phyloP scores from a whole-genome alignment of 1,140 invertebrate species.

The Paraescarpia echinospica region DNA sequence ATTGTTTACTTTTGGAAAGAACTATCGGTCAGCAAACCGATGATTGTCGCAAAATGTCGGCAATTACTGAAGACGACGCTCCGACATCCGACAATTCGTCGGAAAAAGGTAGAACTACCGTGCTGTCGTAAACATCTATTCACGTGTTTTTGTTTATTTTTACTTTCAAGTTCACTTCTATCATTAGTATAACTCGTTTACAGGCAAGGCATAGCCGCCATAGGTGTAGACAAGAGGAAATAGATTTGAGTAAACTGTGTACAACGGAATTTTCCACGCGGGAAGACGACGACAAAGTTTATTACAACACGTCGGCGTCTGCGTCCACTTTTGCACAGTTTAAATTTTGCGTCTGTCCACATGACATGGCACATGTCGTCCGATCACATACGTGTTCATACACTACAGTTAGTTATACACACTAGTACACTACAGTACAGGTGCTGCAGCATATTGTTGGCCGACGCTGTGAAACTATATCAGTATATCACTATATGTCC shows the following conservation, averaged over 20 bases:
- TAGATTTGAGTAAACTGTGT: not conserved
- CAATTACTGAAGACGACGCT: not conserved
- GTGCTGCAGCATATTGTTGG: too few relatives aligned
- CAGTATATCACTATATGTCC: too few relatives aligned
- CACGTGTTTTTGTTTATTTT: not conserved
- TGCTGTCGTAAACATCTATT: not conserved
- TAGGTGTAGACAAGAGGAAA: not conserved
- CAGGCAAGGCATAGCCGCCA: not conserved
- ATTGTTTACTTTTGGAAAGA: not conserved
- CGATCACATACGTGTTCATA: too few relatives aligned
- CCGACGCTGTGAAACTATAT: too few relatives aligned
- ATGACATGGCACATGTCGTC: too few relatives aligned
- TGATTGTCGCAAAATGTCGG: slow-evolving; percentile 4
- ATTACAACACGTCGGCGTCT: not conserved
- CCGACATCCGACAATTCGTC: not conserved
- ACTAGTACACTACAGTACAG: too few relatives aligned
- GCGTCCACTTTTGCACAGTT: not conserved
- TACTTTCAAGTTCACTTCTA: not conserved
- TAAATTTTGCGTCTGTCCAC: too few relatives aligned
- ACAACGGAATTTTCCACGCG: not conserved
- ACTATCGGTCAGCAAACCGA: not conserved
- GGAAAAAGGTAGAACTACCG: not conserved
- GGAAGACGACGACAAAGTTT: not conserved
- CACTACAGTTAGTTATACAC: too few relatives aligned
- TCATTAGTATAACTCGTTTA: not conserved